Percentiles rank a stretch among this genome's conserved stretches.
Conservation (phyloP, 2,113 vertebrate genomes). For the Morone saxatilis region DNA sequence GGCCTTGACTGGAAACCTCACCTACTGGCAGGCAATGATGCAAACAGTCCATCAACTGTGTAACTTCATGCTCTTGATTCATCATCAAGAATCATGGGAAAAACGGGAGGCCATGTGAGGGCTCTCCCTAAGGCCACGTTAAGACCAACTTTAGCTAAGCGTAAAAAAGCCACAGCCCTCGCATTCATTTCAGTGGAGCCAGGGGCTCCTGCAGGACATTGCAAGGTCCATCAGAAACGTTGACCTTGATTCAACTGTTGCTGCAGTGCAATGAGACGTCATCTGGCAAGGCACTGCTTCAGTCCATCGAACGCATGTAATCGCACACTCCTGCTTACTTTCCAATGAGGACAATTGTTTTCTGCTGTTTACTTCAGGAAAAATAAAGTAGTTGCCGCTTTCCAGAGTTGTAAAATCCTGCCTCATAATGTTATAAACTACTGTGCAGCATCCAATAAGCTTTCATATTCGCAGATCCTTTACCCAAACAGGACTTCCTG, state of each 20-base stretch:
- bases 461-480: neutral
- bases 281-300: neutral
- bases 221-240: neutral
- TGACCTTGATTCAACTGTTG: neutral
- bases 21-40: neutral
- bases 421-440: neutral
- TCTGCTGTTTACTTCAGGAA: neutral
- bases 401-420: neutral
- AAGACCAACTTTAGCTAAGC: neutral
- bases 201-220: neutral
- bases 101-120: neutral
- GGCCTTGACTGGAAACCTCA: neutral
- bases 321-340: neutral
- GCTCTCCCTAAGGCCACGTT: neutral
- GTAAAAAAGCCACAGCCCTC: neutral
- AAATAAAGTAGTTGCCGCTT: neutral
- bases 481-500: neutral
- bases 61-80: neutral
- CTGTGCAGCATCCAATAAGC: neutral
- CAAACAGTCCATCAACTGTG: neutral
- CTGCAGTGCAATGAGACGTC: neutral
- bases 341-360: neutral
- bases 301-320: neutral
- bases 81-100: neutral
- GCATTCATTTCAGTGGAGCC: neutral